Percentiles rank a stretch among this genome's conserved stretches.
Evolutionary conservation across 1,140 invertebrate species (phyloP).

Genomic region (Microvelia longipes): DNA sequence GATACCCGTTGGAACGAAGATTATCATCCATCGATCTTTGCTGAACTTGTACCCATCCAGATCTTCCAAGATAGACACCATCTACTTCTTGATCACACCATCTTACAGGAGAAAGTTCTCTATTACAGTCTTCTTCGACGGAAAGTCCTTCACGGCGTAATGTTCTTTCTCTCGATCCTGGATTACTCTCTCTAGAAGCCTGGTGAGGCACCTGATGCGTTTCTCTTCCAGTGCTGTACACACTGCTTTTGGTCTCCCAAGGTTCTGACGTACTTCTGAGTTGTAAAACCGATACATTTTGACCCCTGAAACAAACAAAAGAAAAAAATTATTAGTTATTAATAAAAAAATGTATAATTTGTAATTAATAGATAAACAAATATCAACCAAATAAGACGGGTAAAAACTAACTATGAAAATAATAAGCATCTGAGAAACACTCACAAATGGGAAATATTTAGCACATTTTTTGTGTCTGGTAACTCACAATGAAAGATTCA

Average conservation of each 20-base stretch:
- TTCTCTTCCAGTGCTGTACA: constrained; percentile 17
- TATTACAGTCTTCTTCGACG: constrained; percentile 25
- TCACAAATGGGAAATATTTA: too few species aligned
- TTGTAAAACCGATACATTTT: constrained; percentile 40
- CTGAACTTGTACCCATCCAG: constrained; percentile 43
- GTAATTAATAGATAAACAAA: background rate
- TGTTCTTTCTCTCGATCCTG: constrained; percentile 5
- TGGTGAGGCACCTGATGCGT: constrained; percentile 7
- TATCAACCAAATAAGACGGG: background rate
- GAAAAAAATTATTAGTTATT: constrained; percentile 2
- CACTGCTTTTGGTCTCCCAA: constrained; percentile 31
- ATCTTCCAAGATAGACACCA: constrained; percentile 39
- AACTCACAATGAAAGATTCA: too few species aligned
- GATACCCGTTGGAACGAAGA: background rate
- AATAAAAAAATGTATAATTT: background rate
- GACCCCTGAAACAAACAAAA: constrained; percentile 33
- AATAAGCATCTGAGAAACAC: background rate
- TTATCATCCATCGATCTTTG: constrained; percentile 30
- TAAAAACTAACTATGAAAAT: background rate
- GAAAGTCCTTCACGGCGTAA: constrained; percentile 2
- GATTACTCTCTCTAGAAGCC: constrained; percentile 3
- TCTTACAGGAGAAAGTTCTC: constrained; percentile 41
- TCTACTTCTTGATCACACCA: constrained; percentile 44
- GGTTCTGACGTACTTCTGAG: constrained; percentile 37
- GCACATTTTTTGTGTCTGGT: too few species aligned